Percentiles rank a stretch among this genome's conserved stretches.
These are phyloP conservation scores for Tuta absoluta DNA, from an alignment of 2,888 invertebrate genomes.

Conservation along the genomic window DNA sequence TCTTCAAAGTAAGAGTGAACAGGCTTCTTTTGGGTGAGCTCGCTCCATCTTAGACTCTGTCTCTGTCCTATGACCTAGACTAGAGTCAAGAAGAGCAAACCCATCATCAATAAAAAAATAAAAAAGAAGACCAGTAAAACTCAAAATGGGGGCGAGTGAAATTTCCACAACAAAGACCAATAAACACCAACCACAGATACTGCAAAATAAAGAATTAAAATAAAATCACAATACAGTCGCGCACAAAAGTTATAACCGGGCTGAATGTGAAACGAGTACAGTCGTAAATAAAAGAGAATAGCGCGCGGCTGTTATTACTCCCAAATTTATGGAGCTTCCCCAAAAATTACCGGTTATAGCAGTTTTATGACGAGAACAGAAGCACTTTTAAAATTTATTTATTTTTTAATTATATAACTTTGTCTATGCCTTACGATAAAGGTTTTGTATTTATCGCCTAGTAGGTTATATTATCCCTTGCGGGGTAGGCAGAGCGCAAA, in stretches of 20 bases:
- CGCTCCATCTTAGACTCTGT: too few relatives aligned
- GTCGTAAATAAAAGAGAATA: slow-evolving; percentile 78
- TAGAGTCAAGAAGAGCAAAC: too few relatives aligned
- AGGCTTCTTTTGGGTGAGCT: too few relatives aligned
- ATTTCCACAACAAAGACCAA: slow-evolving; percentile 66
- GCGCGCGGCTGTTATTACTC: slow-evolving; percentile 72
- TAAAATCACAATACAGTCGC: slow-evolving; percentile 72
- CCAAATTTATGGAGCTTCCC: slow-evolving; percentile 71
- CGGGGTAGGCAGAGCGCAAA: too few relatives aligned
- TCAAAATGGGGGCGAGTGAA: neutral
- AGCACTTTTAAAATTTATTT: neutral
- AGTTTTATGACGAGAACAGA: slow-evolving; percentile 55
- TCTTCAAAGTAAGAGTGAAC: too few relatives aligned
- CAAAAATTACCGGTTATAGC: slow-evolving; percentile 69
- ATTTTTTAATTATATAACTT: neutral
- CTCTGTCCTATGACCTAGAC: too few relatives aligned
- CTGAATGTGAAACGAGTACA: slow-evolving; percentile 77
- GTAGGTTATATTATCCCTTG: too few relatives aligned
- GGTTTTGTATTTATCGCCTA: neutral
- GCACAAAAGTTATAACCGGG: slow-evolving; percentile 69
- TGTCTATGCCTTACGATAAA: neutral
- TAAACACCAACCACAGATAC: slow-evolving; percentile 61
- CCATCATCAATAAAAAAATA: neutral
- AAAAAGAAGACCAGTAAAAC: neutral
- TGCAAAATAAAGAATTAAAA: slow-evolving; percentile 59